Base-by-base conservation (phyloP, 2,888 invertebrate species). In the Theristus sp. region DNA sequence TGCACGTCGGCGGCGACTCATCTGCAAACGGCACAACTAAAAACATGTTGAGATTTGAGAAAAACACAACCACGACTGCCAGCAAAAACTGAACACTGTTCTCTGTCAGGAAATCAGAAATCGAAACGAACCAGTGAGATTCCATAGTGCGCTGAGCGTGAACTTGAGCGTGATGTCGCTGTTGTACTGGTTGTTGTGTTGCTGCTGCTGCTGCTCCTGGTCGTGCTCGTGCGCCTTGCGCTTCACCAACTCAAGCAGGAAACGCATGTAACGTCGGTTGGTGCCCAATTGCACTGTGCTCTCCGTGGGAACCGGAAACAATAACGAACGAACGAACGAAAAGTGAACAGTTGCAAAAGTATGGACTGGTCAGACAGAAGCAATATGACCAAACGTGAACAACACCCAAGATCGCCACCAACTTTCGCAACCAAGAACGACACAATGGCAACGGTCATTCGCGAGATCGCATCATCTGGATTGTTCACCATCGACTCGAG, bases 401-500 rank as follows among this genome's bases (percentile, higher is more conserved):
- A 25, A 64, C 46, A 20, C 60, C 56, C 25, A 24, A n/a, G n/a
- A n/a, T n/a, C n/a, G n/a, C 27, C 6, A 25, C 25, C 64, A 63
- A 76, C 75, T 73, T 78, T 78, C 3, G 79, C 78, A 58, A 78
- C 83, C 30, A 85, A 76, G 65, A 85, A 84, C 62, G 84, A 84
- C 68, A 84, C 84, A 63, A 85, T 84, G 0, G 85, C 85, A n/a
- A 85, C 84, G 27, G 84, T 83, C 84, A 85, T 84, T 60, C 84
- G 78, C 69, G 82, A 83, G 82, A 84, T 83, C 57, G 82, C 81
- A 3, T 80, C 75, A 69, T 84, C 84, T 57, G 83, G 25, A 58
- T 66, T 66, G 27, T 60, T 57, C 10, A 68, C 64, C 61, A 85
- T 76, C 65, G 83, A 83, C 67, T 85, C 83, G 77, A 85, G 78